phyloP scores from a whole-genome alignment of 2,888 invertebrate species.

The Reticulitermes lucifugus region DNA sequence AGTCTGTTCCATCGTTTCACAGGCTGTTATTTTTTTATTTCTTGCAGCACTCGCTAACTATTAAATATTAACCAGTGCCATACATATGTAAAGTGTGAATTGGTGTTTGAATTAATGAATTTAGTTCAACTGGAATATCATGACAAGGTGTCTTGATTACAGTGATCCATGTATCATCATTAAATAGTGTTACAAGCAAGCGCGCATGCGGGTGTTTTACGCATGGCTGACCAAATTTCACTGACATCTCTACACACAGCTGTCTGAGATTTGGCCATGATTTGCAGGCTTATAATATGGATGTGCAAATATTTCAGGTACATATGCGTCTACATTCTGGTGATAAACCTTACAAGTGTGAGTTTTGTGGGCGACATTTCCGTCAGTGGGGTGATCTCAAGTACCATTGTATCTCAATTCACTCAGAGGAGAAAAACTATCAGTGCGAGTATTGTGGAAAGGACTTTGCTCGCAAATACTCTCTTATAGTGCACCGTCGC shows the following conservation, averaged over 20 bases:
- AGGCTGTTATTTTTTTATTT: too few species aligned
- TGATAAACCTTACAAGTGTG: slow-evolving; percentile 87
- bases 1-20: too few species aligned
- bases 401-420: slow-evolving; percentile 86
- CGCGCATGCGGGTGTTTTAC: too few species aligned
- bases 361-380: slow-evolving; percentile 81
- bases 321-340: slow-evolving; percentile 86
- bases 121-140: too few species aligned
- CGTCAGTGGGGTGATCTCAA: slow-evolving; percentile 91
- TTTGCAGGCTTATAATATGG: slow-evolving; percentile 1
- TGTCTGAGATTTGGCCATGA: not conserved
- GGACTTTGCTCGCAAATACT: slow-evolving; percentile 89
- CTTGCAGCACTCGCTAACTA: too few species aligned
- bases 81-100: too few species aligned
- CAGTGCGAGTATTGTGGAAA: slow-evolving; percentile 92
- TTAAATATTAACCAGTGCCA: too few species aligned
- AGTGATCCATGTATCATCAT: too few species aligned
- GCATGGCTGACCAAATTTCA: too few species aligned
- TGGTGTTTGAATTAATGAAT: too few species aligned
- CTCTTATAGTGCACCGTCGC: slow-evolving; percentile 84
- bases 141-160: too few species aligned
- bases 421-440: slow-evolving; percentile 82
- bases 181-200: too few species aligned
- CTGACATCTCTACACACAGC: not conserved
- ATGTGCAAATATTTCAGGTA: slow-evolving; percentile 65